phyloP scores from a whole-genome alignment of 35 echinoderm and acorn worm species.

The Chiridota heheva region DNA sequence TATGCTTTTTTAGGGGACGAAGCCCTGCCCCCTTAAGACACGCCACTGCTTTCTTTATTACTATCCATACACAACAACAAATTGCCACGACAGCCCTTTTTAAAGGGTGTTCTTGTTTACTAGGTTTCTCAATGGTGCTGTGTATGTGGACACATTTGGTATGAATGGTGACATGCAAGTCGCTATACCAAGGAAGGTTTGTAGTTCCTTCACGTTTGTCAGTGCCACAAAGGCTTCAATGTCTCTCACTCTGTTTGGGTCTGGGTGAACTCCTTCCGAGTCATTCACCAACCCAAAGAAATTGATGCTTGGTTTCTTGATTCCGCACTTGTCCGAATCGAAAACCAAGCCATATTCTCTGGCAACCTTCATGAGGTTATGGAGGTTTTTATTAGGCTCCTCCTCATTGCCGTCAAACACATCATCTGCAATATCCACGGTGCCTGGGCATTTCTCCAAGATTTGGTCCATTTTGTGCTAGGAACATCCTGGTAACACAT shows the following conservation, averaged over 20 bases:
- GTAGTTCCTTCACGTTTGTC: constrained; percentile 5
- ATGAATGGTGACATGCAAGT: neutral
- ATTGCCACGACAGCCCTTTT: neutral
- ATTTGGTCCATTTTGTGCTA: constrained; percentile 45
- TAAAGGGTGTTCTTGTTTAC: neutral
- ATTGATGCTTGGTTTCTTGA: constrained; percentile 29
- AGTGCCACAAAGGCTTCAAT: constrained; percentile 17
- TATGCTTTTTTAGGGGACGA: too few relatives aligned
- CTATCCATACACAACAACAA: too few relatives aligned
- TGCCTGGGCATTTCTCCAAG: constrained; percentile 4
- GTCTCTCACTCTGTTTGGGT: constrained; percentile 34
- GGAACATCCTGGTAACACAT: constrained; percentile 38
- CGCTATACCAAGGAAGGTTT: constrained; percentile 24
- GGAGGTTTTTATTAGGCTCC: constrained; percentile 31
- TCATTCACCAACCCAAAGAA: constrained; percentile 59
- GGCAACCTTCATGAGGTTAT: constrained; percentile 17
- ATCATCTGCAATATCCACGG: constrained; percentile 44
- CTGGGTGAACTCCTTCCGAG: constrained; percentile 33
- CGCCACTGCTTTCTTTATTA: too few relatives aligned
- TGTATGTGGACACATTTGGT: neutral
- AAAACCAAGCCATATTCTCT: constrained; percentile 32
- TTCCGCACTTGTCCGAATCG: constrained; percentile 43
- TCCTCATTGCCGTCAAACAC: constrained; percentile 28
- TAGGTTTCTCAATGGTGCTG: neutral
- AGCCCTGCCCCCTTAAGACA: too few relatives aligned